Percentiles rank a stretch among this genome's conserved stretches.
phyloP scores from a whole-genome alignment of 2,888 invertebrate species.

The Falcaria lacertinaria region DNA sequence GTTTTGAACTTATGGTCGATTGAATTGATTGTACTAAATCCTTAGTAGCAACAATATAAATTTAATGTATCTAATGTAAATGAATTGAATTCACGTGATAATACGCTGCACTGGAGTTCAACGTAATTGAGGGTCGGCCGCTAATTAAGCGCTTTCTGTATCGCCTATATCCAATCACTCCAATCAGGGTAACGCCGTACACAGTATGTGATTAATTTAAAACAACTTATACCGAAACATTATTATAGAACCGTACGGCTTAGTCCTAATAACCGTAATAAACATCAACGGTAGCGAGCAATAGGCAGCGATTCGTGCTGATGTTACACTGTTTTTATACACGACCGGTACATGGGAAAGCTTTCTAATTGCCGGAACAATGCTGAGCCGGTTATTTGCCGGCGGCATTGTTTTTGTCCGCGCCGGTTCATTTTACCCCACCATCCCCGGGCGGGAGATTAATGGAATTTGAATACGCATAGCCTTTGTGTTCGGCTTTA shows the following conservation, averaged over 20 bases:
- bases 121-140: not conserved
- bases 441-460: conserved; percentile 72
- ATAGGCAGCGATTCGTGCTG: conserved; percentile 78
- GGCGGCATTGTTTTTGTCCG: conserved; percentile 79
- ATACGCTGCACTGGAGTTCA: not conserved
- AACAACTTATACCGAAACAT: conserved; percentile 61
- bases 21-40: conserved; percentile 1
- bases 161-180: not conserved
- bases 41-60: not conserved
- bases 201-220: conserved; percentile 46
- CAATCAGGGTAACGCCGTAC: not conserved
- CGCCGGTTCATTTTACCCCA: conserved; percentile 77
- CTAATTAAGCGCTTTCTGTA: not conserved
- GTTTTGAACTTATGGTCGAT: conserved; percentile 34
- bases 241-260: conserved; percentile 69
- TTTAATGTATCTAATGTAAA: not conserved
- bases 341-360: conserved; percentile 79
- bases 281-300: conserved; percentile 78
- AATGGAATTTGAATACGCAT: conserved; percentile 80
- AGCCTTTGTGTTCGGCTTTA: conserved; percentile 78
- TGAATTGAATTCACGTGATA: not conserved
- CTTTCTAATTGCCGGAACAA: conserved; percentile 81
- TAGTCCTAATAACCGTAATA: conserved; percentile 78
- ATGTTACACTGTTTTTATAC: conserved; percentile 79
- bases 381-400: conserved; percentile 79